Evolutionary conservation across 2,797 vertebrate genomes (phyloP).

Genomic region (Oryzias sinensis): DNA sequence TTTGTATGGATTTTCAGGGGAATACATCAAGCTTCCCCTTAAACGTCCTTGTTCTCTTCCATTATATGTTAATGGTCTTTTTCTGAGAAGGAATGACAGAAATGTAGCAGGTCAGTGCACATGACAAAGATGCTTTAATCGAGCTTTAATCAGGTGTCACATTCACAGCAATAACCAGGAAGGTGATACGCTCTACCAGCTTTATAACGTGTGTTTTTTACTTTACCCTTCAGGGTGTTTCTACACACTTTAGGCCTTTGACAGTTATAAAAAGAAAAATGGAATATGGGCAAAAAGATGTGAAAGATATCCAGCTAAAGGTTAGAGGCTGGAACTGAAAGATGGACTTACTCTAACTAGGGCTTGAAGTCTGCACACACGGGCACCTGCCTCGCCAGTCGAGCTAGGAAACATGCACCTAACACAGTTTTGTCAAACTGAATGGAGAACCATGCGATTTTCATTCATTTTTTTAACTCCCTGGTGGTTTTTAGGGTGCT

Average conservation of each 20-base stretch:
- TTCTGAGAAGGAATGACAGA: slow-evolving; percentile 27
- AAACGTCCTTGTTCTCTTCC: slow-evolving; percentile 47
- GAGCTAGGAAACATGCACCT: no score
- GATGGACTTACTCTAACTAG: no score
- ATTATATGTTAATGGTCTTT: slow-evolving; percentile 47
- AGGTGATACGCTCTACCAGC: slow-evolving; percentile 29
- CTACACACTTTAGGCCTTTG: no score
- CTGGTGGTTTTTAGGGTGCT: slow-evolving; percentile 24
- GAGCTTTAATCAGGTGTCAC: slow-evolving; percentile 49
- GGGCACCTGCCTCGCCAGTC: no score
- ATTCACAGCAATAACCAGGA: slow-evolving; percentile 37
- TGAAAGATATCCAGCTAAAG: no score
- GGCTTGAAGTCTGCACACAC: no score
- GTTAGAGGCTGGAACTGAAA: no score
- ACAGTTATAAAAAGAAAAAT: no score
- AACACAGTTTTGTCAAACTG: slow-evolving; percentile 19
- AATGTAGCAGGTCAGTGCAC: slow-evolving; percentile 32
- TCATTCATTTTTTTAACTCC: slow-evolving; percentile 17
- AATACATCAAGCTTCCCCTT: slow-evolving; percentile 42
- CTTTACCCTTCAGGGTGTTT: not conserved
- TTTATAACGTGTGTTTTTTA: slow-evolving; percentile 11
- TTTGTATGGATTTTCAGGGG: slow-evolving; percentile 37
- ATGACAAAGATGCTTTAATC: slow-evolving; percentile 42
- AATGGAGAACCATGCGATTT: slow-evolving; percentile 1
- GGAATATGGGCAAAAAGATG: no score